Base-by-base conservation (phyloP, 1,140 invertebrate genomes). In the Papilio polyxenes region DNA sequence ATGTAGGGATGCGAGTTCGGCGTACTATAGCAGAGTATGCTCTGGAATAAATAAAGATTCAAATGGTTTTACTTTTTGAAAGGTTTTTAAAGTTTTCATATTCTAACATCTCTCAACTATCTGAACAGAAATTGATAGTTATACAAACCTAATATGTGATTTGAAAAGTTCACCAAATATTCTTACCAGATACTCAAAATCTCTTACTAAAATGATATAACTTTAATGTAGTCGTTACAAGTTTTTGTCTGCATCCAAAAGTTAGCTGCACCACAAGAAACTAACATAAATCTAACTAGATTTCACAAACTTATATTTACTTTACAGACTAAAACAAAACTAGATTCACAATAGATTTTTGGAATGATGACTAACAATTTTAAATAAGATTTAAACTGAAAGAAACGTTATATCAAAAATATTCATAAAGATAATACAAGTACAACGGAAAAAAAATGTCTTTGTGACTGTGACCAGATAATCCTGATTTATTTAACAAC, bases 1-100 rank as follows among this genome's bases (percentile, higher is more conserved):
- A 99, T 99, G 83, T 97, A 97, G 0, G 97, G 97, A 95, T 99
- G 98, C 31, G 96, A 95, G 7, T 95, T 95, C 10, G 98, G 98
- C 81, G 97, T 96, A 84, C 96, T 97, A 94, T 96, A 97, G 93
- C 97, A 97, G 4, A 97, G 89, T 10, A 97, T 81, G 65, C 92
- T 91, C 95, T 96, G 90, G 85, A 95, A 89, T 85, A 69, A 79
- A 65, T 23, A 23, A 11, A 65, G 1, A 5, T 31, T 31, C 9
- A 65, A 31, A 40, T 48, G 11, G 31, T 31, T 48, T 74, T 8
- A 74, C 17, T 17, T 74, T n/a, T n/a, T 74, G 23, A 65, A 13
- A 65, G 23, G 9, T 51, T 51, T 51, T 10, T 11, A 51, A 51
- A 51, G 8, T 10, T 51, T 51, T 51, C 49, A 9, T 11, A 51